A percentile compares a stretch with the other conserved stretches of the same genome.
Evolutionary conservation across 1,140 invertebrate species (phyloP).

Genomic region (Aphaenogaster rudis): DNA sequence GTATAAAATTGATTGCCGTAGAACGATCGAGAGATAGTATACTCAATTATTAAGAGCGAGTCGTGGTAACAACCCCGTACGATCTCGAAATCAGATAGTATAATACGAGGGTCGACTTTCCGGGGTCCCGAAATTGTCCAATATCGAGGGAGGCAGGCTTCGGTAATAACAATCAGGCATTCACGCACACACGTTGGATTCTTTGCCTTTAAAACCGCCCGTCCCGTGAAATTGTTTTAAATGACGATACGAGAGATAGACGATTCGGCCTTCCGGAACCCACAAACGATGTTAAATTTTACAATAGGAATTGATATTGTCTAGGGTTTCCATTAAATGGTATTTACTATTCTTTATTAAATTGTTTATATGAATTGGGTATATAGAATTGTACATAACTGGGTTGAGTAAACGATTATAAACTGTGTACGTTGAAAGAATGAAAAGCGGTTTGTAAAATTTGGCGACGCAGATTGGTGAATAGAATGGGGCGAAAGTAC

Average conservation of each 20-base stretch:
- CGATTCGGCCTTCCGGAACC: background rate
- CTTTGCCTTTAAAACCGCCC: constrained; percentile 26
- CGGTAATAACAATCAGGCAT: constrained; percentile 24
- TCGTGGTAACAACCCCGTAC: constrained; percentile 72
- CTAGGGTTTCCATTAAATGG: background rate
- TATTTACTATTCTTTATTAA: constrained; percentile 8
- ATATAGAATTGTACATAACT: background rate
- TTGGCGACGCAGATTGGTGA: background rate
- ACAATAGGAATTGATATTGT: constrained; percentile 20
- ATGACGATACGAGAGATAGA: background rate
- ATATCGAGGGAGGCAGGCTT: background rate
- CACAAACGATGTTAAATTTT: constrained; percentile 39
- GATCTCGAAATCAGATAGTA: constrained; percentile 80
- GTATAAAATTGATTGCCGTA: constrained; percentile 68
- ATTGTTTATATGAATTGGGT: background rate
- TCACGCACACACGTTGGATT: constrained; percentile 25
- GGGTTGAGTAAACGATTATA: background rate
- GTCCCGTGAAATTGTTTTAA: constrained; percentile 19
- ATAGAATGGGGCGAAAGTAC: background rate
- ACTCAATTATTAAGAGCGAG: constrained; percentile 77
- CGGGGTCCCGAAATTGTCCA: constrained; percentile 21
- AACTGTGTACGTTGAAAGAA: background rate
- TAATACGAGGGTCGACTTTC: constrained; percentile 75
- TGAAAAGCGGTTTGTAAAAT: background rate
- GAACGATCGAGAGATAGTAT: constrained; percentile 71